A percentile compares a stretch with the other conserved stretches of the same genome.
Conservation (phyloP, 1,140 invertebrate species). For the Drosophila varians region DNA sequence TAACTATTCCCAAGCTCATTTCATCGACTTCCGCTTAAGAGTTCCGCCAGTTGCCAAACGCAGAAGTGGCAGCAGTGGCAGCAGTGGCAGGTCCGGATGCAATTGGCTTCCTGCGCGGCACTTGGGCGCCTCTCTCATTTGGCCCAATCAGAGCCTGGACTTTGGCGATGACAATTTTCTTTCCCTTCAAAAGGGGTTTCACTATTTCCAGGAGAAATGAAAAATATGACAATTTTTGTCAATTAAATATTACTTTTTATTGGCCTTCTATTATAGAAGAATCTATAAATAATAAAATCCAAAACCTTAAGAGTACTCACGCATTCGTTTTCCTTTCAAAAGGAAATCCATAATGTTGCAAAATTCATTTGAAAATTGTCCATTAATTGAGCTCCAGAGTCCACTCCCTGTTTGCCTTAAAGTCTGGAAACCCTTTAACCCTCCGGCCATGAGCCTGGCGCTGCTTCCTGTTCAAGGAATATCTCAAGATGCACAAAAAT, state of each 20-base stretch:
- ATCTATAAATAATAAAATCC: too few relatives aligned
- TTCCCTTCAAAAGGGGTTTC: conserved; percentile 12
- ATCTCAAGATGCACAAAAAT: conserved; percentile 79
- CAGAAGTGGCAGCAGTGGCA: conserved; percentile 12
- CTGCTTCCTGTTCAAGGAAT: conserved; percentile 34
- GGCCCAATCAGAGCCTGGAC: conserved; percentile 60
- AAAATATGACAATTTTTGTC: background rate
- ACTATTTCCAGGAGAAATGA: background rate
- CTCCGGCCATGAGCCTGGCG: conserved; percentile 10
- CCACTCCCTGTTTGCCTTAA: conserved; percentile 5
- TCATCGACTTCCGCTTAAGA: conserved; percentile 64
- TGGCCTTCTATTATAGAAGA: too few relatives aligned
- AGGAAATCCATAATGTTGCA: conserved; percentile 67
- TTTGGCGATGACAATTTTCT: conserved; percentile 21
- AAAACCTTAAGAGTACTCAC: background rate
- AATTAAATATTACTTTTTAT: too few relatives aligned
- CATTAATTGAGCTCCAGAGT: conserved; percentile 38
- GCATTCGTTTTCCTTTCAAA: background rate
- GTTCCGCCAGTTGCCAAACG: conserved; percentile 72
- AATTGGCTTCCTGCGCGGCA: conserved; percentile 62
- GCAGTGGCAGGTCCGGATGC: conserved; percentile 61
- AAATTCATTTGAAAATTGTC: conserved; percentile 49
- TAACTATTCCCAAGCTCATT: conserved; percentile 60
- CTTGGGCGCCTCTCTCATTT: conserved; percentile 60
- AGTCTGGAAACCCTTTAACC: conserved; percentile 35